These are phyloP conservation scores for Dolichoris vasculosae DNA, from an alignment of 1,140 invertebrate genomes.

Conservation along the genomic window DNA sequence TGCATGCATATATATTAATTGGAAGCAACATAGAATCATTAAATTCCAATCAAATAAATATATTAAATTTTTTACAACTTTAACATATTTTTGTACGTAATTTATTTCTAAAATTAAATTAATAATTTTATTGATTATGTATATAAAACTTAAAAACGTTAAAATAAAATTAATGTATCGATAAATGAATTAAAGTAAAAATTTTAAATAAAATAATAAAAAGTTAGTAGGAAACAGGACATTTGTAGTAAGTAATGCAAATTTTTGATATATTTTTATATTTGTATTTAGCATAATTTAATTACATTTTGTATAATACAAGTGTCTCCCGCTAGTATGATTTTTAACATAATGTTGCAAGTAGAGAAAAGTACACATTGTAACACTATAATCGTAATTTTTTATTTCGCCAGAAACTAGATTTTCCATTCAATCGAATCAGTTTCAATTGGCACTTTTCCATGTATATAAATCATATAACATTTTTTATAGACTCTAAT, in stretches of 20 bases:
- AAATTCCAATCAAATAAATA: too few relatives aligned
- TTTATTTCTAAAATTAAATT: too few relatives aligned
- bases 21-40: too few relatives aligned
- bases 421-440: not conserved
- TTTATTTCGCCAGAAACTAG: not conserved
- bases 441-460: conserved; percentile 25
- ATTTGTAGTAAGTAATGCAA: not conserved
- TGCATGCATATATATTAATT: too few relatives aligned
- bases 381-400: not conserved
- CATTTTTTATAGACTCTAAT: conserved; percentile 13
- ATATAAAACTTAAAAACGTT: too few relatives aligned
- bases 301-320: conserved; percentile 51
- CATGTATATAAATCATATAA: conserved; percentile 39
- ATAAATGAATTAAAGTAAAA: not conserved
- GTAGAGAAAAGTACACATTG: conserved; percentile 21
- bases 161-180: too few relatives aligned
- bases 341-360: conserved; percentile 30
- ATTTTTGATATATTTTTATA: conserved; percentile 3
- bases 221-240: not conserved
- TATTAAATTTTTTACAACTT: too few relatives aligned
- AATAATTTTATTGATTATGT: too few relatives aligned
- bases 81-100: too few relatives aligned
- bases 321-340: conserved; percentile 13
- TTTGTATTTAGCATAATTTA: conserved; percentile 43
- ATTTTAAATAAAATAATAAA: not conserved